phyloP scores from a whole-genome alignment of 2,888 invertebrate genomes.

The Lasioglossum villosulum region DNA sequence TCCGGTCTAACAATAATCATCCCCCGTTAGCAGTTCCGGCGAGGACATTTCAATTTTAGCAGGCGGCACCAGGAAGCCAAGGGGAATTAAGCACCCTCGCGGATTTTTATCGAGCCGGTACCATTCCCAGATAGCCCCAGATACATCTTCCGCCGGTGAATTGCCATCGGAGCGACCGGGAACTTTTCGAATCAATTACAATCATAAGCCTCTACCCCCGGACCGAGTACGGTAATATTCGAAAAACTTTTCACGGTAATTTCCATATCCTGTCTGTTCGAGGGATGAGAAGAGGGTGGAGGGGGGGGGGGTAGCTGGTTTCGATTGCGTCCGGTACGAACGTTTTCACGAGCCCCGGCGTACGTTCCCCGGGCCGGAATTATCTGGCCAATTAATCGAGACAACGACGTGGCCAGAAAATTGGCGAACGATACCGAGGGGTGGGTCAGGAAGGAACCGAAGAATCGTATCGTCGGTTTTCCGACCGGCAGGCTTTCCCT shows the following conservation, averaged over 20 bases:
- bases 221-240: neutral
- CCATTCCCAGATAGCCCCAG: conserved; percentile 44
- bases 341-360: neutral
- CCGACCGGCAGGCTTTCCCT: neutral
- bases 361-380: conserved; percentile 14
- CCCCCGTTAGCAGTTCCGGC: neutral
- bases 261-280: conserved; percentile 3
- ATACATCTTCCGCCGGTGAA: conserved; percentile 24
- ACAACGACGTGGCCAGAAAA: conserved; percentile 47
- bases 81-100: neutral
- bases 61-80: neutral
- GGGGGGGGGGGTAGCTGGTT: neutral
- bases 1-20: too few species aligned
- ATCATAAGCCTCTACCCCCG: neutral
- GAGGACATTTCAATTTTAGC: neutral
- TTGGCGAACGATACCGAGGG: conserved; percentile 41
- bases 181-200: conserved; percentile 20
- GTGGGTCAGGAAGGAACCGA: conserved; percentile 33
- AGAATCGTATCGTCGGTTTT: conserved; percentile 53
- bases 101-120: conserved; percentile 2
- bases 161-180: neutral
- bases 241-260: neutral
- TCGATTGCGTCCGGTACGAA: conserved; percentile 3
- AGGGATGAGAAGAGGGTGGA: neutral
- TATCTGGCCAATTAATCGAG: conserved; percentile 64